Conservation (phyloP, 2,797 vertebrate species). For the Atherinosoma microstoma region DNA sequence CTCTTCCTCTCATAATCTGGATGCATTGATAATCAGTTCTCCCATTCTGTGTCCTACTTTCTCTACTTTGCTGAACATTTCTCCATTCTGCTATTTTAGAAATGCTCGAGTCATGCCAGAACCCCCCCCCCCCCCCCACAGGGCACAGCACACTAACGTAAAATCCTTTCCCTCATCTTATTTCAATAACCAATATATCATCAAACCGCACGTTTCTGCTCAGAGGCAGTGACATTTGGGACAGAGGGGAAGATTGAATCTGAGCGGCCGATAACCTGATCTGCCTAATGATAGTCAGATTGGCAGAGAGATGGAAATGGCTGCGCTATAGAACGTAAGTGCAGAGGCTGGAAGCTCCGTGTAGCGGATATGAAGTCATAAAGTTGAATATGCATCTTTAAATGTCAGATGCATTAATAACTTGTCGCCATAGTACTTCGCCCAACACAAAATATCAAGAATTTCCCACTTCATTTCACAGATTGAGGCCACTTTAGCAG, state of each 20-base stretch:
- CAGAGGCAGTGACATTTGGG: slow-evolving; percentile 70
- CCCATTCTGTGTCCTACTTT: slow-evolving; percentile 69
- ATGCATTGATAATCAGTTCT: slow-evolving; percentile 63
- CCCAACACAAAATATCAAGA: slow-evolving; percentile 38
- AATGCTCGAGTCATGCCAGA: slow-evolving; percentile 39
- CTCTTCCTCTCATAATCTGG: slow-evolving; percentile 45
- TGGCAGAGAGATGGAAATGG: slow-evolving; percentile 46
- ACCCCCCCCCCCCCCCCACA: slow-evolving; percentile 35
- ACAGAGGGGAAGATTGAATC: slow-evolving; percentile 69
- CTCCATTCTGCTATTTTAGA: slow-evolving; percentile 52
- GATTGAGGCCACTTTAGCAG: slow-evolving; percentile 28
- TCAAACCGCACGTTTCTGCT: slow-evolving; percentile 50
- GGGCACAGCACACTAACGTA: slow-evolving; percentile 58
- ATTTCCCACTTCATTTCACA: slow-evolving; percentile 26
- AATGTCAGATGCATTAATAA: slow-evolving; percentile 45
- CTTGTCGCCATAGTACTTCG: slow-evolving; percentile 3
- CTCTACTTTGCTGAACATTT: slow-evolving; percentile 44
- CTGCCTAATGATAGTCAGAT: slow-evolving; percentile 69
- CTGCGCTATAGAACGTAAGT: slow-evolving; percentile 36
- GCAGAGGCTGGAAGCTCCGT: slow-evolving; percentile 36
- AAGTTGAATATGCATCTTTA: slow-evolving; percentile 42
- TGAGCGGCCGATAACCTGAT: slow-evolving; percentile 68
- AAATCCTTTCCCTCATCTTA: slow-evolving; percentile 70
- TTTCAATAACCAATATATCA: slow-evolving; percentile 70
- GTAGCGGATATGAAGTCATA: slow-evolving; percentile 27